Evolutionary conservation across 2,888 invertebrate genomes (phyloP).

Genomic region (Drosophila mulleri): DNA sequence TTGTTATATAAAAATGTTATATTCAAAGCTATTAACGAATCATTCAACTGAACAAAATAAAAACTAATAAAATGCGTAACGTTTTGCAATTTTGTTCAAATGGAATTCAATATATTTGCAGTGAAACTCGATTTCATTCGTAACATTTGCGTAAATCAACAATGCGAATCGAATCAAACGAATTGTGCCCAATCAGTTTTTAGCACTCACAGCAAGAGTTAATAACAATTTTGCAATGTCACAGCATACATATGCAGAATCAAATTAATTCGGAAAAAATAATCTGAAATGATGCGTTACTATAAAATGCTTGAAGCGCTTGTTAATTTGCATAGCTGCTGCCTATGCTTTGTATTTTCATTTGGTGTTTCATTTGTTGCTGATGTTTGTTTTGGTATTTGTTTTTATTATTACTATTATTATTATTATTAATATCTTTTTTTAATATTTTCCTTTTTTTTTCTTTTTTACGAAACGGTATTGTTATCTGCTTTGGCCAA

Average conservation of each 20-base stretch:
- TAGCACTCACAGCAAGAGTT: slow-evolving; percentile 11
- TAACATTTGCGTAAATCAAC: background rate
- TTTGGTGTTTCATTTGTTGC: slow-evolving; percentile 4
- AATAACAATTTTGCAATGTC: slow-evolving; percentile 12
- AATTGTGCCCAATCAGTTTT: slow-evolving; percentile 15
- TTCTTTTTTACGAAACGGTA: slow-evolving; percentile 64
- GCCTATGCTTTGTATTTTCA: slow-evolving; percentile 14
- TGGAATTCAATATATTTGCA: background rate
- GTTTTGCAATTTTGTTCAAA: background rate
- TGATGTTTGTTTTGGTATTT: slow-evolving; percentile 22
- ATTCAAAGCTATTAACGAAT: background rate
- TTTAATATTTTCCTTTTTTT: background rate
- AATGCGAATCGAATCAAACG: slow-evolving; percentile 18
- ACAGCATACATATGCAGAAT: slow-evolving; percentile 34
- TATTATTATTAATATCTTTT: slow-evolving; percentile 8
- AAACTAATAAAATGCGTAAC: background rate
- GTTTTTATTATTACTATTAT: background rate
- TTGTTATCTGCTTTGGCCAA: slow-evolving; percentile 36
- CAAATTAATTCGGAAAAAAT: slow-evolving; percentile 7
- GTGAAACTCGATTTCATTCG: background rate
- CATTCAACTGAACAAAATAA: background rate
- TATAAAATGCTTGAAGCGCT: slow-evolving; percentile 57
- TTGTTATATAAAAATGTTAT: background rate
- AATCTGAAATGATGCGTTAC: slow-evolving; percentile 44
- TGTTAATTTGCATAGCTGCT: slow-evolving; percentile 72